These are phyloP conservation scores for Myodes glareolus DNA, from an alignment of 2,113 vertebrate species.

Conservation along the genomic window DNA sequence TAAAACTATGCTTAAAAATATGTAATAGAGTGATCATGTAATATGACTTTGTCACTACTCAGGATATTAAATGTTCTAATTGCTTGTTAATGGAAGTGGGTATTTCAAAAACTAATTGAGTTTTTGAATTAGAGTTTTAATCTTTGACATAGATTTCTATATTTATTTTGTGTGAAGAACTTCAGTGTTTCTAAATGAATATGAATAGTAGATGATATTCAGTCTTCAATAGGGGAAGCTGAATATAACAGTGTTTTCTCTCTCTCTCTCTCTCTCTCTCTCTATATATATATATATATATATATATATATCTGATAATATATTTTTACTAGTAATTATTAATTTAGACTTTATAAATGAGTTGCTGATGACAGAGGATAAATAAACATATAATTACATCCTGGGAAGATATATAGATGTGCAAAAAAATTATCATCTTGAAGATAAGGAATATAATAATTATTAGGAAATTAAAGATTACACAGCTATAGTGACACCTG, in stretches of 20 bases:
- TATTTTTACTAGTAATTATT: not conserved
- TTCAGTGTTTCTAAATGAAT: not conserved
- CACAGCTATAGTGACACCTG: not conserved
- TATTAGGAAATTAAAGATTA: not conserved
- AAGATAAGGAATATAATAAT: too few relatives aligned
- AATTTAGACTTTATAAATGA: not conserved
- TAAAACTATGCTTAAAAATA: not conserved
- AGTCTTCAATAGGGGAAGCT: too few relatives aligned
- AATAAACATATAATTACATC: not conserved
- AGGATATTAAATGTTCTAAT: not conserved
- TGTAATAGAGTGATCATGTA: not conserved
- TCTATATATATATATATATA: too few relatives aligned
- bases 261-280: too few relatives aligned
- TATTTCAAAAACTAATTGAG: not conserved
- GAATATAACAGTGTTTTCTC: not conserved
- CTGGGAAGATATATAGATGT: not conserved
- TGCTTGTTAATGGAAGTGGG: not conserved
- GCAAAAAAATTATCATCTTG: not conserved
- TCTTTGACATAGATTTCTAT: not conserved
- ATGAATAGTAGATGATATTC: not conserved
- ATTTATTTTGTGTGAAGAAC: too few relatives aligned
- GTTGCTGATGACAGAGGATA: not conserved
- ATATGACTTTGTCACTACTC: rapidly evolving
- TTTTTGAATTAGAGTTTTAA: not conserved
- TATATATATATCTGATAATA: not conserved